Conservation (phyloP, 2,113 vertebrate species). For the Lutjanus erythropterus region DNA sequence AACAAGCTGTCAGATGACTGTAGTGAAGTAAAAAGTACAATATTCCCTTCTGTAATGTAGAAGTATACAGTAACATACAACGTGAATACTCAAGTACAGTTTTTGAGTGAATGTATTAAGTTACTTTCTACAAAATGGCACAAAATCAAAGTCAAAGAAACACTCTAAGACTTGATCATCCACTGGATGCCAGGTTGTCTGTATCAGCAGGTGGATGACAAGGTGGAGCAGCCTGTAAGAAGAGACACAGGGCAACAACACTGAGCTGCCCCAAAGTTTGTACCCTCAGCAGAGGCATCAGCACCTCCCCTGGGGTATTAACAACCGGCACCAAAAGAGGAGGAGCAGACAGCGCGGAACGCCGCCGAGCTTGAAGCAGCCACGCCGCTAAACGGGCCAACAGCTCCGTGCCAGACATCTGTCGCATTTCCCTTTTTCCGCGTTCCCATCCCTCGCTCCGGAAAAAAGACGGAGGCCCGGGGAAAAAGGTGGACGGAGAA, state of each 20-base stretch:
- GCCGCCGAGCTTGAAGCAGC: neutral
- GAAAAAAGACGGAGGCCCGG: neutral
- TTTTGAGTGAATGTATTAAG: neutral
- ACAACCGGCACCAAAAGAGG: neutral
- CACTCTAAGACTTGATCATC: neutral
- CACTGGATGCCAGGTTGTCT: neutral
- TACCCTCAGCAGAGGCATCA: neutral
- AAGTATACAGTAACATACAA: no score
- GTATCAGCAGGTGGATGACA: neutral
- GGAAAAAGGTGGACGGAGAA: constrained; percentile 6
- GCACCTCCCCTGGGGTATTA: neutral
- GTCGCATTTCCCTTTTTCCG: constrained; percentile 1
- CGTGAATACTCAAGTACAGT: neutral
- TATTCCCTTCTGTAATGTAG: neutral
- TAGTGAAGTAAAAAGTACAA: neutral
- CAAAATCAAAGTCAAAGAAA: neutral
- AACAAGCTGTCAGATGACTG: neutral
- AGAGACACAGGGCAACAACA: neutral
- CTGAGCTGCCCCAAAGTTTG: neutral
- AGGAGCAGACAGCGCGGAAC: neutral
- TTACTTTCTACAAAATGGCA: neutral
- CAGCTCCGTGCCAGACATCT: constrained; percentile 46
- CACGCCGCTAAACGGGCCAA: neutral
- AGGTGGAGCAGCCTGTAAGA: neutral
- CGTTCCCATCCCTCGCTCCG: constrained; percentile 7